Evolutionary conservation across 2,888 invertebrate genomes (phyloP), one percentile per base, ranked within the genome.

Genomic region (Drosophila longiperda): DNA sequence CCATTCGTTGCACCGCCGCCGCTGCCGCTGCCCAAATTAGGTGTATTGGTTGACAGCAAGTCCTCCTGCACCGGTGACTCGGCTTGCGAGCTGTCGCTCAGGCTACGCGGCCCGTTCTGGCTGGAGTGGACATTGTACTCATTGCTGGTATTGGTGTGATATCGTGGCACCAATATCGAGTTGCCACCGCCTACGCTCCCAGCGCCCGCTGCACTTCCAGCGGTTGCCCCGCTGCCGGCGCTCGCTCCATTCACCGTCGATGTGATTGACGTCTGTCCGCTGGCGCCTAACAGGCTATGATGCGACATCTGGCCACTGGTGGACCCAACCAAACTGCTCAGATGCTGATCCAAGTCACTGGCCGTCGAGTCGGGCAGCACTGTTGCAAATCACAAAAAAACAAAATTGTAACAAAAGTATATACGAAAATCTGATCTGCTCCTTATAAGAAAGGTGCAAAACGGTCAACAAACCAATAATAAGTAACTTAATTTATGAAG

Each of bases 51-150:
- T 2, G 95, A 95, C 42, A 96, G 94, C 4, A 96, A 93, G 84
- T 97, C 96, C 90, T 96, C 96, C 93, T 97, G 97, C 20, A 97
- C 96, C 2, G 97, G 97, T 42, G 96, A 96, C 90, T 97, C 97
- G 4, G 97, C 96, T 73, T 97, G 96, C 40, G 97, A 97, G 45
- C 97, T 97, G 92, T 97, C 97, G 82, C 97, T 97, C 34, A 97
- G 93, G 17, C 97, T 97, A 49, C 97, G 94, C 0, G 97, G 97
- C 3, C 96, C 95, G 26, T 94, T 94, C 78, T 95, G 94, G 82
- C 95, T 94, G 40, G 93, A 92, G 80, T 93, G 93, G 12, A 93
- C 92, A 65, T 91, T 92, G 93, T 96, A 96, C 91, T 97, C 95
- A 92, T 96, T 95, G 88, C 94, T 93, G 74, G 94, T 92, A 65